Base-by-base conservation (phyloP, 2,888 invertebrate genomes). In the Neria commutata region DNA sequence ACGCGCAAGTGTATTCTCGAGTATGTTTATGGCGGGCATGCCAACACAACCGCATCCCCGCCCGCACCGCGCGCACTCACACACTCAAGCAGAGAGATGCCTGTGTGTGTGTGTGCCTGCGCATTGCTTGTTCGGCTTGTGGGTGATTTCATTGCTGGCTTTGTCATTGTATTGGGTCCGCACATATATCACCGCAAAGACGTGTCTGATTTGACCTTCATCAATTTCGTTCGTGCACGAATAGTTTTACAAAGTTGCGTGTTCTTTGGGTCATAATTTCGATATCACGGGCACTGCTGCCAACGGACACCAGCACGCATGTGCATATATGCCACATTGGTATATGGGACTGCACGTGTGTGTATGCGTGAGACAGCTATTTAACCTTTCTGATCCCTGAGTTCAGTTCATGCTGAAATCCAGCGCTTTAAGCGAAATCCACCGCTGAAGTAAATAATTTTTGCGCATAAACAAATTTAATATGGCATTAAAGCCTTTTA, bases 171-270 rank as follows among this genome's bases (percentile, higher is more conserved):
- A 47, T 64, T 63, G 62, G 71, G 69, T 71, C 71, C 69, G 69
- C 71, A 67, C 71, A 71, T 69, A 71, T 69, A 69, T 69, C 69
- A 69, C 69, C 65, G 62, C 71, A 69, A 71, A 71, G 69, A 69
- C 69, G 71, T 71, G 69, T 64, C 71, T 61, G 64, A 63, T 69
- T 69, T 71, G 71, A 71, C 69, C 69, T 69, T 71, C 71, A 69
- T 69, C 69, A 69, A 69, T 71, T 67, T 69, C 64, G 64, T 64
- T 71, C 66, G 61, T 67, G 69, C 69, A 64, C 68, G 69, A 68
- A 67, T 70, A 65, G 68, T 63, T 52, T 37, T 14, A 4, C 11
- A 37, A 37, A 37, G 37, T 37, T 37, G 37, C 37, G n/a, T 37
- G 37, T 37, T 37, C 37, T 37, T 37, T 37, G n/a, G 37, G 37